Percentiles rank a stretch among this genome's conserved stretches.
Conservation (phyloP, 64 coral and sea anemone genomes). For the Porites australiensis region DNA sequence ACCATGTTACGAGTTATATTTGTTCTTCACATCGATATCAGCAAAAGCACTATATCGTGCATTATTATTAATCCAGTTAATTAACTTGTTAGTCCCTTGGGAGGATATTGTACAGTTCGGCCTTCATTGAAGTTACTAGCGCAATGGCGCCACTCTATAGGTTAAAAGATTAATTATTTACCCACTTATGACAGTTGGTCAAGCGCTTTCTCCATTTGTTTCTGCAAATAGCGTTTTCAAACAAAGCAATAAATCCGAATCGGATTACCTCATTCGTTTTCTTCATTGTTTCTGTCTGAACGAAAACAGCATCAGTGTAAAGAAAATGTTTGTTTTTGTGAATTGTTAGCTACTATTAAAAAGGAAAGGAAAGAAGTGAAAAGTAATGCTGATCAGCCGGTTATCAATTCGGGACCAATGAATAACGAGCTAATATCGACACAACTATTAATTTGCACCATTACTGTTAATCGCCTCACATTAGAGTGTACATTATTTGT, state of each 20-base stretch:
- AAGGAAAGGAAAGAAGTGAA: too few relatives aligned
- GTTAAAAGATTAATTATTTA: conserved; percentile 18
- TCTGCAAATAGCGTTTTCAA: not conserved
- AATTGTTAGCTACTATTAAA: too few relatives aligned
- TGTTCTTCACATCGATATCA: not conserved
- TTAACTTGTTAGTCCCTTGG: not conserved
- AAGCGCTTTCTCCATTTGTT: not conserved
- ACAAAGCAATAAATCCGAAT: not conserved
- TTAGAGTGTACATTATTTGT: too few relatives aligned
- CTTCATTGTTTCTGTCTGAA: not conserved
- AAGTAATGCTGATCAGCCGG: too few relatives aligned
- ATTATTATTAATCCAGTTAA: not conserved
- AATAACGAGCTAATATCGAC: too few relatives aligned
- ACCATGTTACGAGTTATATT: too few relatives aligned
- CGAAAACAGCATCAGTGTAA: not conserved
- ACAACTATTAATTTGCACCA: too few relatives aligned
- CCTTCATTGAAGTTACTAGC: not conserved
- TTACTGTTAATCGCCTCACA: too few relatives aligned
- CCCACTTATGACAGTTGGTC: not conserved
- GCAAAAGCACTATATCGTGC: not conserved
- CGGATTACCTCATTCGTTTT: not conserved
- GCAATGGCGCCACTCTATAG: not conserved
- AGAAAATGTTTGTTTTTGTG: not conserved
- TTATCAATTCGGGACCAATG: too few relatives aligned
- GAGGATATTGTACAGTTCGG: not conserved